These are phyloP conservation scores for Electrophaes corylata DNA, from an alignment of 2,888 invertebrate genomes.

Conservation along the genomic window DNA sequence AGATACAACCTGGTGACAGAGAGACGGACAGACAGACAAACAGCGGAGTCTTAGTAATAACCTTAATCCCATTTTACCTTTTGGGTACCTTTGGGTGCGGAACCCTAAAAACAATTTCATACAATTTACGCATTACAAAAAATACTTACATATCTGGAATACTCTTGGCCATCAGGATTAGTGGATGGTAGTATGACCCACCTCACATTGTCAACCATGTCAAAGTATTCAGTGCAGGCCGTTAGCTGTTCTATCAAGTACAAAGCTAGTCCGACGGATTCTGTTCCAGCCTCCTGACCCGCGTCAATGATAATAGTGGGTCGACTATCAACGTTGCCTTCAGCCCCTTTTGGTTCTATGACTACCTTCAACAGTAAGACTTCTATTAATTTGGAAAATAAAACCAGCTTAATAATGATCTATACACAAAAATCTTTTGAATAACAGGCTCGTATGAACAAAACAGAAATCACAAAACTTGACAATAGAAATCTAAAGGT, in stretches of 20 bases:
- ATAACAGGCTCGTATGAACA: no score
- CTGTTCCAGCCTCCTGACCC: slow-evolving; percentile 64
- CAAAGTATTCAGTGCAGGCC: slow-evolving; percentile 61
- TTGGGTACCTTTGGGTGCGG: no score
- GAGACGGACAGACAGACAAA: no score
- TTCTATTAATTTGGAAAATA: no score
- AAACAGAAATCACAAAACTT: no score
- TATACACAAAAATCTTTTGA: no score
- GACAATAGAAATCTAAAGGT: no score
- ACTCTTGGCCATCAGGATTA: slow-evolving; percentile 74
- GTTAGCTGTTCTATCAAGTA: slow-evolving; percentile 66
- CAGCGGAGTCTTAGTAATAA: no score
- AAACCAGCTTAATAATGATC: no score
- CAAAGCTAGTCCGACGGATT: slow-evolving; percentile 60
- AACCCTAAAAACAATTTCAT: no score
- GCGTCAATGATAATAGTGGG: slow-evolving; percentile 70
- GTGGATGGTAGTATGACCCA: slow-evolving; percentile 71
- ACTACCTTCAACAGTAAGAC: slow-evolving; percentile 11
- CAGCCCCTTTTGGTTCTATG: slow-evolving; percentile 11
- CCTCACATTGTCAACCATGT: slow-evolving; percentile 55
- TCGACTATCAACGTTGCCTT: neutral
- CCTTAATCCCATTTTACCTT: no score
- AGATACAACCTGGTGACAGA: no score
- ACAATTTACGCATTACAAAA: neutral
- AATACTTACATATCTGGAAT: slow-evolving; percentile 58